Percentiles rank a stretch among this genome's conserved stretches.
These are phyloP conservation scores for Lepidurus arcticus DNA, from an alignment of 1,140 invertebrate genomes.

Conservation along the genomic window DNA sequence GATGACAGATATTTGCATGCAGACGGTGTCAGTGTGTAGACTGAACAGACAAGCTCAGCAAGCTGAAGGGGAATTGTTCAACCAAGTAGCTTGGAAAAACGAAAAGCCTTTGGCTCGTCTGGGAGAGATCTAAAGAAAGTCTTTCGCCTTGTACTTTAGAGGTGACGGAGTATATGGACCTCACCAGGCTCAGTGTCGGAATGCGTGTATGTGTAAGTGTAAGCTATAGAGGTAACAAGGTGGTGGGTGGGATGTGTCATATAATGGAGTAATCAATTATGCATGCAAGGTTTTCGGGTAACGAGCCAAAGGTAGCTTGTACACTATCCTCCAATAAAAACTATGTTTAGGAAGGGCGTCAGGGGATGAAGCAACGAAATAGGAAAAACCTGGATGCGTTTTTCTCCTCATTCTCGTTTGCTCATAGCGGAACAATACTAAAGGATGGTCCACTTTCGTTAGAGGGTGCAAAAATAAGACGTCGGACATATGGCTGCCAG, in stretches of 20 bases:
- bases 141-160: background rate
- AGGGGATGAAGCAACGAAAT: background rate
- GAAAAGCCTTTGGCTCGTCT: background rate
- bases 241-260: background rate
- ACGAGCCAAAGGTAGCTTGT: conserved; percentile 4
- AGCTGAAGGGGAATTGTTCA: conserved; percentile 2
- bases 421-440: background rate
- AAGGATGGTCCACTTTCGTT: background rate
- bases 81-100: background rate
- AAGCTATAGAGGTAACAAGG: background rate
- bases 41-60: background rate
- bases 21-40: background rate
- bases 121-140: background rate
- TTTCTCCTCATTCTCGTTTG: background rate
- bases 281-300: background rate
- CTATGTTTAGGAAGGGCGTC: background rate
- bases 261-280: background rate
- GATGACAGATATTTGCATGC: background rate
- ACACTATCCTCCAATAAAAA: background rate
- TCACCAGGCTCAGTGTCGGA: background rate
- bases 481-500: background rate
- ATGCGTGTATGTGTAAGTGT: background rate
- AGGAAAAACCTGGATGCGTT: background rate
- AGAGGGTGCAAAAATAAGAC: background rate
- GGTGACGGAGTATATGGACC: background rate